Evolutionary conservation across 2,797 vertebrate genomes (phyloP).

Genomic region (Mionectes olivaceus): DNA sequence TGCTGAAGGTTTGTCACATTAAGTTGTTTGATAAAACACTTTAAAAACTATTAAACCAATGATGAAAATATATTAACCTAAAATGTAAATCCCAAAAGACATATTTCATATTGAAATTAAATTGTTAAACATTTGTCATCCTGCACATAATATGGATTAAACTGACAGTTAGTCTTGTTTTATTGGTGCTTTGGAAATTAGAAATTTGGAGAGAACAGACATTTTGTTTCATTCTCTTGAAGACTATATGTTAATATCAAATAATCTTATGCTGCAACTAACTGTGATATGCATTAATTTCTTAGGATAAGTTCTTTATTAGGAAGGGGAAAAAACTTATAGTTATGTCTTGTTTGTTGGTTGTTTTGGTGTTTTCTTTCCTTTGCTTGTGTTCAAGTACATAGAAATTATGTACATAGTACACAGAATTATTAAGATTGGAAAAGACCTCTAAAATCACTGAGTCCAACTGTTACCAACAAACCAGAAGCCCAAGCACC

Average conservation of each 20-base stretch:
- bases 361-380: not conserved
- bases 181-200: conserved; percentile 40
- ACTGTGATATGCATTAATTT: not conserved
- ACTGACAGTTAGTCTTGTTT: conserved; percentile 43
- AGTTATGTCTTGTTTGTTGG: not conserved
- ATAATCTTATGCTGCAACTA: conserved; percentile 6
- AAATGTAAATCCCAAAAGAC: not conserved
- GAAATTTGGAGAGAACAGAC: conserved; percentile 3
- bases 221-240: not conserved
- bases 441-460: not conserved
- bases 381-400: not conserved
- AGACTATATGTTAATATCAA: not conserved
- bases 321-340: not conserved
- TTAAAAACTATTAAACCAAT: conserved; percentile 10
- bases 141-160: conserved; percentile 40
- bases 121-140: conserved; percentile 34
- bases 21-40: conserved; percentile 6
- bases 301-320: not conserved
- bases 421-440: not conserved
- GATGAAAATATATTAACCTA: not conserved
- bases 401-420: too few relatives aligned
- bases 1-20: not conserved
- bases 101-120: conserved; percentile 39
- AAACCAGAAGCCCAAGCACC: not conserved
- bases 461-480: not conserved